These are phyloP conservation scores for Cheirogaleus medius DNA, from an alignment of 2,113 vertebrate species.

Conservation along the genomic window DNA sequence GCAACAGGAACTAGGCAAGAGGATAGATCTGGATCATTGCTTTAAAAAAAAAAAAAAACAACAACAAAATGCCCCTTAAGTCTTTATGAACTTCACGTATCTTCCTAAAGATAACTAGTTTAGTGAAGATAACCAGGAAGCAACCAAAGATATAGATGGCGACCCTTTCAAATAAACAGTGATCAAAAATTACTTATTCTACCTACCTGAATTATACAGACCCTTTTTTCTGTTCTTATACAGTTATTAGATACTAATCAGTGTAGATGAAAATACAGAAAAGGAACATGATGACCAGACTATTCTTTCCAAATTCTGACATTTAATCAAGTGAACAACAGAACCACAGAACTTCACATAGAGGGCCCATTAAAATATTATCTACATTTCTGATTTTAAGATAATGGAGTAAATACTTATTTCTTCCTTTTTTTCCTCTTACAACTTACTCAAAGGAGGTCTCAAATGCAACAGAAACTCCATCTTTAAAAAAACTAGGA, in stretches of 20 bases:
- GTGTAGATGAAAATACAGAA: neutral
- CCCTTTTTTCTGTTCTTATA: neutral
- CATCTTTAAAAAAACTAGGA: neutral
- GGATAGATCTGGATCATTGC: neutral
- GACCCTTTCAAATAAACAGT: neutral
- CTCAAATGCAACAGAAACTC: neutral
- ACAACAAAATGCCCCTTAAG: constrained; percentile 6
- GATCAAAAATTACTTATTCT: neutral
- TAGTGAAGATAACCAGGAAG: neutral
- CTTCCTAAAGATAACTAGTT: neutral
- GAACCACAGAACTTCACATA: neutral
- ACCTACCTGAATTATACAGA: neutral
- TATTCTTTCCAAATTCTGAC: neutral
- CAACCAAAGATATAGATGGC: neutral
- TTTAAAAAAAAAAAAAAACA: neutral
- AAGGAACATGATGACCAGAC: neutral
- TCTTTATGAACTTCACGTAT: neutral
- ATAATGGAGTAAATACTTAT: neutral
- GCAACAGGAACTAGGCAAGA: neutral
- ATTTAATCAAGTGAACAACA: neutral
- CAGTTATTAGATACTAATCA: constrained; percentile 2
- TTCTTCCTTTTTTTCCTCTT: neutral
- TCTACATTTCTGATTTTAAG: constrained; percentile 12
- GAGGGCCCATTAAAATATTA: neutral
- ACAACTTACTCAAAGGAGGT: neutral